Base-by-base conservation (phyloP, 2,113 vertebrate genomes). In the Polypterus senegalus region DNA sequence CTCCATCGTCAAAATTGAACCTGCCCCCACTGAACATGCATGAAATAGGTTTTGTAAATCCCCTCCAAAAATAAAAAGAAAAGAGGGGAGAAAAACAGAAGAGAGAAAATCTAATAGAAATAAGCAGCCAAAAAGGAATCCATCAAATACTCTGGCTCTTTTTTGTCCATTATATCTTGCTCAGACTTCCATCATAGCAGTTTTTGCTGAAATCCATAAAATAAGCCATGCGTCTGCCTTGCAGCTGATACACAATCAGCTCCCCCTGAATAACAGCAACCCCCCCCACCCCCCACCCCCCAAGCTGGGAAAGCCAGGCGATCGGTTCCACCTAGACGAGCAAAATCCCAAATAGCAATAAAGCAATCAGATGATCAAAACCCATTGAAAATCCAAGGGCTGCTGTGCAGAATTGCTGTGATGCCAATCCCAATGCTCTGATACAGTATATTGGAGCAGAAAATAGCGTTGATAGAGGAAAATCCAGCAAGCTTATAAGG, bases 1-100 rank as follows among this genome's bases (percentile, higher is more conserved):
- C 96, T 89, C 96, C 96, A 93, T 98, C 96, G 80, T 99, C 96
- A 95, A 99, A 99, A 88, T 98, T 95, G 93, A 99, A 99, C 91
- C 96, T 88, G 72, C 85, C 86, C 83, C 84, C 86, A 83, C 83
- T 88, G 81, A 85, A 87, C 85, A 91, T 93, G 90, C 91, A 92
- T 89, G 88, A 84, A 92, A 87, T 86, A 85, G 83, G 77, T 84
- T 81, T 81, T 77, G 85, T 84, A 82, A 86, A 88, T 80, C 80
- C 79, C 63, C 66, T 70, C 79, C 72, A 72, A 65, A 64, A 59
- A 71, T 71, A 72, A 74, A 63, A 47, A 66, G 68, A 65, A 64
- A 63, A 60, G 58, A 69, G 69, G 56, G 52, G 44, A 58, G 65
- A 57, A 48, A 51, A 58, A 47, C n/a, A 61, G 27, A 58, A 54